Evolutionary conservation across 2,113 vertebrate species (phyloP).

Genomic region (Glaucidium brasilianum): DNA sequence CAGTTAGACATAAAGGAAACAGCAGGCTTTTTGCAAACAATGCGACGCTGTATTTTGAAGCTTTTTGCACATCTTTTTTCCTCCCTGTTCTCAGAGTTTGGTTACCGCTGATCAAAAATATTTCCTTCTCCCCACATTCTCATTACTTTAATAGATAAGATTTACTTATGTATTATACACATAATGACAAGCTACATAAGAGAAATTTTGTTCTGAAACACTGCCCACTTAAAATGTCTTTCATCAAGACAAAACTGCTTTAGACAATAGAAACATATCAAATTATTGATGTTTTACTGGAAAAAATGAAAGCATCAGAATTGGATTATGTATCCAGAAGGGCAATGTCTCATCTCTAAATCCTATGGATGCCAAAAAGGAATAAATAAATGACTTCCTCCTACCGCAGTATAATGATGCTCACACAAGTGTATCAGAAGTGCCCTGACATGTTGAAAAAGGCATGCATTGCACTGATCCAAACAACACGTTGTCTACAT

Average conservation of each 20-base stretch:
- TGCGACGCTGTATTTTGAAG: conserved; percentile 75
- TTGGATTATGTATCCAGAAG: background rate
- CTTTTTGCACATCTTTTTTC: conserved; percentile 58
- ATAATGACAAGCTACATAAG: conserved; percentile 63
- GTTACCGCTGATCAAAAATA: conserved; percentile 71
- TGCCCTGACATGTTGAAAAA: background rate
- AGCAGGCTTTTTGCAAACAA: conserved; percentile 81
- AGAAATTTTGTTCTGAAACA: conserved; percentile 57
- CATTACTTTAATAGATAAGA: conserved; percentile 75
- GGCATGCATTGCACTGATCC: background rate
- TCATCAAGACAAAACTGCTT: conserved; percentile 49
- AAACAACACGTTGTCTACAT: background rate
- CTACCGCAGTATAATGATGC: background rate
- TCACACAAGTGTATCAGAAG: background rate
- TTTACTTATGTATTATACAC: conserved; percentile 52
- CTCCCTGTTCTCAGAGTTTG: conserved; percentile 57
- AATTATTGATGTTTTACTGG: conserved; percentile 51
- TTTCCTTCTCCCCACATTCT: conserved; percentile 68
- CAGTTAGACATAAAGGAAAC: conserved; percentile 77
- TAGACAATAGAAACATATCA: conserved; percentile 20
- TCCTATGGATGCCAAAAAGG: background rate
- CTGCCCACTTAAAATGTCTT: conserved; percentile 44
- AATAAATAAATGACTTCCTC: conserved; percentile 37
- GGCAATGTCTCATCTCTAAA: conserved; percentile 3
- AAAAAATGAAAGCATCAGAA: background rate